These are phyloP conservation scores for Cavia porcellus DNA, from an alignment of 2,113 vertebrate genomes.

Conservation along the genomic window DNA sequence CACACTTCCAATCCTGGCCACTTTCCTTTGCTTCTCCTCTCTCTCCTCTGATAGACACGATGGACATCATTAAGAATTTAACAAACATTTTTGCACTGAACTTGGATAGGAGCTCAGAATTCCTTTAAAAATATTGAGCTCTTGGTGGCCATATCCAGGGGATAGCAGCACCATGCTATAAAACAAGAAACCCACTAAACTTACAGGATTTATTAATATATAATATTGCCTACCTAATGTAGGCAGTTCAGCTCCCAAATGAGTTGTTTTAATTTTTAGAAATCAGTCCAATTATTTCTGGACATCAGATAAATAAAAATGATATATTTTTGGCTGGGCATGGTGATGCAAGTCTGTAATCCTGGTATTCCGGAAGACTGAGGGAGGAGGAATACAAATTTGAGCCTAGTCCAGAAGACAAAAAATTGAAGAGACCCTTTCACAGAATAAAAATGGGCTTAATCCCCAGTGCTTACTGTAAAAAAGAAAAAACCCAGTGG, in stretches of 20 bases:
- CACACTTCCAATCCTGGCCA: not conserved
- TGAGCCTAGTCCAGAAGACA: not conserved
- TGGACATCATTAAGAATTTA: not conserved
- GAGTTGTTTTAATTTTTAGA: not conserved
- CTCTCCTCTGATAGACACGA: not conserved
- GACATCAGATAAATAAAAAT: constrained; percentile 14
- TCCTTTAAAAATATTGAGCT: not conserved
- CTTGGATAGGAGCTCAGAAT: not conserved
- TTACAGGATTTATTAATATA: constrained; percentile 4
- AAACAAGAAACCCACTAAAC: not conserved
- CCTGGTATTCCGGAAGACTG: not conserved
- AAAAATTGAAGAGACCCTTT: no score
- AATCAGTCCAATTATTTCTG: constrained; percentile 15
- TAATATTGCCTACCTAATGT: not conserved
- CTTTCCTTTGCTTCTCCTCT: no score
- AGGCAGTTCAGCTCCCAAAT: not conserved
- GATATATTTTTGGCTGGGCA: not conserved
- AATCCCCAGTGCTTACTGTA: not conserved
- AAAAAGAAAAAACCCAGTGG: not conserved
- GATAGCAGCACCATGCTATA: not conserved
- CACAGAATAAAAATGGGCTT: not conserved
- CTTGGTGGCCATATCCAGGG: not conserved
- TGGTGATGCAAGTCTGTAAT: not conserved
- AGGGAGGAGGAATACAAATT: not conserved
- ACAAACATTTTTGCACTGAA: not conserved